Conservation (phyloP, 2,113 vertebrate species). For the Triplophysa dalaica region DNA sequence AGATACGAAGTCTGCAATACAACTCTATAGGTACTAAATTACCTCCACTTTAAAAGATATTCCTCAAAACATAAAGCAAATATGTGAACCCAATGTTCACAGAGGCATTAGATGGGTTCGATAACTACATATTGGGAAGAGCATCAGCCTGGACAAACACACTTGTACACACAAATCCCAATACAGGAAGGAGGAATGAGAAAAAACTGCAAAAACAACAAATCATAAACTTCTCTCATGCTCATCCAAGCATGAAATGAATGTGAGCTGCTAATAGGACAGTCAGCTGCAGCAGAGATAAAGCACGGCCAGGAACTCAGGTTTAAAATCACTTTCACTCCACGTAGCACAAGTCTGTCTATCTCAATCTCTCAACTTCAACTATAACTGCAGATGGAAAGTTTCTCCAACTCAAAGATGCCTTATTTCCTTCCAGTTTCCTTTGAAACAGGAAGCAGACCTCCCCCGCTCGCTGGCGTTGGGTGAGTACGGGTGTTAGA, state of each 20-base stretch:
- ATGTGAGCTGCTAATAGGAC: constrained; percentile 3
- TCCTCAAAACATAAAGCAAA: not conserved
- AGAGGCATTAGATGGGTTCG: not conserved
- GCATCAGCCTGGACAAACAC: not conserved
- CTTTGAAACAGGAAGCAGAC: constrained; percentile 31
- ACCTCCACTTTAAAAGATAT: not conserved
- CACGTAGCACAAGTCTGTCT: not conserved
- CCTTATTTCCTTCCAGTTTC: constrained; percentile 6
- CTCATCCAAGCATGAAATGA: constrained; percentile 37
- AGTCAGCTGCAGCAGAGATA: not conserved
- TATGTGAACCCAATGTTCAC: not conserved
- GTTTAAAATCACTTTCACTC: not conserved
- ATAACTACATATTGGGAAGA: not conserved
- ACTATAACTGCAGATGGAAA: constrained; percentile 15
- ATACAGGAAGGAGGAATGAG: not conserved
- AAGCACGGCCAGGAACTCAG: not conserved
- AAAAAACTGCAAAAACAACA: constrained; percentile 2
- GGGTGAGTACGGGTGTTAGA: not conserved
- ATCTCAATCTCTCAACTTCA: not conserved
- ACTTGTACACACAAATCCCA: not conserved
- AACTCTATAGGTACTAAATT: too few relatives aligned
- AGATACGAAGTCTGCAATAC: too few relatives aligned
- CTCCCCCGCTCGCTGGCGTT: not conserved
- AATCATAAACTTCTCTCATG: not conserved
- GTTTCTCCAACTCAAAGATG: constrained; percentile 7